These are phyloP conservation scores for Scelioninae gen. 1 DNA, from an alignment of 2,888 invertebrate genomes.

Conservation along the genomic window DNA sequence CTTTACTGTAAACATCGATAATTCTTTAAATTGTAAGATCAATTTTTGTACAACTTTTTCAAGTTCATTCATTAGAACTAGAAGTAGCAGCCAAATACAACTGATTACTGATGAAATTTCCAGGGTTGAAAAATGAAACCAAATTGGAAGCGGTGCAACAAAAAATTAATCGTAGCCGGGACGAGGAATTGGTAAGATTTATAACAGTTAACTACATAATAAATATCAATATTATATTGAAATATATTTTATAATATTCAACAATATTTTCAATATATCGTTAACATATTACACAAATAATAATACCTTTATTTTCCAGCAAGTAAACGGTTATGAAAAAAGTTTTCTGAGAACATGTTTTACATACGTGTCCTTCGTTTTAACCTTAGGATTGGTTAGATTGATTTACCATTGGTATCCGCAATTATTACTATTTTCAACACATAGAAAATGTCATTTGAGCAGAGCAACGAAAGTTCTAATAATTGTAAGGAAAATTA, in stretches of 20 bases:
- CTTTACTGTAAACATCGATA: too few species aligned
- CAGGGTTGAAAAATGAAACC: constrained; percentile 79
- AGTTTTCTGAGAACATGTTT: constrained; percentile 79
- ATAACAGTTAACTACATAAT: background rate
- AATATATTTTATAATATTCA: too few species aligned
- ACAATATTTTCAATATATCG: background rate
- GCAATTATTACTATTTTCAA: constrained; percentile 85
- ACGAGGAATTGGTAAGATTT: constrained; percentile 86
- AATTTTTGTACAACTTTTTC: too few species aligned
- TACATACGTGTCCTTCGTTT: constrained; percentile 85
- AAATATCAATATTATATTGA: too few species aligned
- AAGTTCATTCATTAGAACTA: too few species aligned
- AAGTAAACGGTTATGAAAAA: constrained; percentile 85
- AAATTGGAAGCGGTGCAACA: constrained; percentile 78
- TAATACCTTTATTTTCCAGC: constrained; percentile 81
- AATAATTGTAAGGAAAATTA: constrained; percentile 84
- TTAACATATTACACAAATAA: background rate
- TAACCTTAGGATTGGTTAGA: constrained; percentile 86
- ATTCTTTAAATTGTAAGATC: background rate
- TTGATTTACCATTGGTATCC: constrained; percentile 88
- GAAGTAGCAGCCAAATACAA: background rate
- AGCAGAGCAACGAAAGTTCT: constrained; percentile 85
- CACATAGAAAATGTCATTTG: constrained; percentile 85
- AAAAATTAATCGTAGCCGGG: constrained; percentile 85
- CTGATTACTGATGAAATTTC: constrained; percentile 10